These are phyloP conservation scores for Musca domestica DNA, from an alignment of 1,140 invertebrate genomes.

Conservation along the genomic window DNA sequence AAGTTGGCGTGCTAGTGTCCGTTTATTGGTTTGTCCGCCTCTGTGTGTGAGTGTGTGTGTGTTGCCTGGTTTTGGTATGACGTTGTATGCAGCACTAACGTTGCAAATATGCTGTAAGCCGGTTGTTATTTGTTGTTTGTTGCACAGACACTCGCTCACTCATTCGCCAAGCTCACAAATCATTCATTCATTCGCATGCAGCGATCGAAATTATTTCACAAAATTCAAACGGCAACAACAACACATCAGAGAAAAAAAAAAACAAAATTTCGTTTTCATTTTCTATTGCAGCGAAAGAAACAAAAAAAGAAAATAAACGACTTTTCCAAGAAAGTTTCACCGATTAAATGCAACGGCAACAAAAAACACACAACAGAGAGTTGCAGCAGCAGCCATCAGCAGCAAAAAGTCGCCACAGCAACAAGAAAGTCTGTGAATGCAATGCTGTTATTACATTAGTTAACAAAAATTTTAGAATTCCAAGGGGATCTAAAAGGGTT, in stretches of 20 bases:
- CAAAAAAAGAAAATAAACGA: background rate
- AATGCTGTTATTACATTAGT: too few species aligned
- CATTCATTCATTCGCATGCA: background rate
- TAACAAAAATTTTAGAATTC: too few species aligned
- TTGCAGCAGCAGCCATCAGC: too few species aligned
- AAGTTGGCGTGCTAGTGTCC: background rate
- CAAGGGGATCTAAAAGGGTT: too few species aligned
- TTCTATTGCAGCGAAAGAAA: background rate
- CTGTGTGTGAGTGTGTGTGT: background rate
- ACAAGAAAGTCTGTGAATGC: too few species aligned
- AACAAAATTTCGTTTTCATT: conserved; percentile 17
- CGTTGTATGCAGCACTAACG: conserved; percentile 3
- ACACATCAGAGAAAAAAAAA: background rate
- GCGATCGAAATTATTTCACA: conserved; percentile 15
- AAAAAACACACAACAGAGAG: background rate
- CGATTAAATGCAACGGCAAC: conserved; percentile 1
- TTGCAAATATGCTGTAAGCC: conserved; percentile 1
- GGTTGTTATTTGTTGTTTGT: background rate
- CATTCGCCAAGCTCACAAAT: background rate
- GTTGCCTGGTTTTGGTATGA: background rate
- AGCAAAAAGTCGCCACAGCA: too few species aligned
- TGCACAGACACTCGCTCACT: background rate
- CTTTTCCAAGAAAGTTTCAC: conserved; percentile 23
- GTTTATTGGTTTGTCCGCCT: too few species aligned
- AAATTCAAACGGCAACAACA: background rate